Conservation (phyloP, 2,113 vertebrate genomes). For the Alouatta palliata region DNA sequence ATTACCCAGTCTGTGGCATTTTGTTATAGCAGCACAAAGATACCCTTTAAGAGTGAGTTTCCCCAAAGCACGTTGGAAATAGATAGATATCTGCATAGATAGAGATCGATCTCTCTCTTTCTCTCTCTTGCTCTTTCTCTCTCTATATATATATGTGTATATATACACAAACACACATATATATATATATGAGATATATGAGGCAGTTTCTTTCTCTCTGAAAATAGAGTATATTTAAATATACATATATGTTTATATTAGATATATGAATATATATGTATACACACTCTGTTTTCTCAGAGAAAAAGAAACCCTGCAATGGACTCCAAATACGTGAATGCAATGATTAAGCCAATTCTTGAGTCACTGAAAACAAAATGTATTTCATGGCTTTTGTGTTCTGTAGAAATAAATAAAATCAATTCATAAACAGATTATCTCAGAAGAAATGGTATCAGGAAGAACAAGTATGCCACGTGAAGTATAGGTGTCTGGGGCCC, state of each 20-base stretch:
- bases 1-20: background rate
- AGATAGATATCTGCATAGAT: background rate
- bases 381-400: background rate
- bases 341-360: background rate
- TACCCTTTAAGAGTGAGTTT: background rate
- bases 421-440: background rate
- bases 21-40: background rate
- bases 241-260: too few species aligned
- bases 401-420: background rate
- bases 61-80: background rate
- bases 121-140: too few species aligned
- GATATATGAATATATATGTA: too few species aligned
- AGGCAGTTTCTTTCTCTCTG: too few species aligned
- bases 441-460: background rate
- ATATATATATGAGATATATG: fast-evolving
- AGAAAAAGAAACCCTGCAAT: background rate
- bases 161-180: too few species aligned
- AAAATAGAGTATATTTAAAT: too few species aligned
- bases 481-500: fast-evolving
- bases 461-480: fast-evolving
- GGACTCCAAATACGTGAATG: background rate
- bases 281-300: background rate
- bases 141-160: fast-evolving
- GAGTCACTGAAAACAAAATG: background rate
- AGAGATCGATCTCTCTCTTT: too few species aligned